Evolutionary conservation across 2,888 invertebrate species (phyloP).

Genomic region (Yponomeuta malinellus): DNA sequence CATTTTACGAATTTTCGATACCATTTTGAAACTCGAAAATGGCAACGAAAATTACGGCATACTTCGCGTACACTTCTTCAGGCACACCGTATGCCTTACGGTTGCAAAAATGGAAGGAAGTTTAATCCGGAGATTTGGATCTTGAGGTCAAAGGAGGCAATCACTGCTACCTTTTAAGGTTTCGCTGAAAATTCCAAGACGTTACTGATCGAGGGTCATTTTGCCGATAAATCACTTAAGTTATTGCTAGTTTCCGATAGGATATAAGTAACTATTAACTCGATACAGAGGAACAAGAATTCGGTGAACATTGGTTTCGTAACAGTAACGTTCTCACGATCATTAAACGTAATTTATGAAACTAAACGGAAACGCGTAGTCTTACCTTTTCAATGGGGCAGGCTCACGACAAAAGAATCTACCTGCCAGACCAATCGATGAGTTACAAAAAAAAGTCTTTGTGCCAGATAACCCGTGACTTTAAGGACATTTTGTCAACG

Average conservation of each 20-base stretch:
- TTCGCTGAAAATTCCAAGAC: background rate
- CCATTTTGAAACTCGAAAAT: background rate
- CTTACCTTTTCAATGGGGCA: background rate
- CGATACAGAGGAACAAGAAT: background rate
- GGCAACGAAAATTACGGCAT: no score
- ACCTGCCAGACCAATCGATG: constrained; percentile 42
- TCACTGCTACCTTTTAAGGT: background rate
- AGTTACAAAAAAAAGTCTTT: constrained; percentile 41
- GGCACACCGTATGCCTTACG: background rate
- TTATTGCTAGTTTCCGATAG: background rate
- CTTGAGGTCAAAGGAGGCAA: background rate
- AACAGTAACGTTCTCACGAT: constrained; percentile 1
- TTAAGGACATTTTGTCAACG: background rate
- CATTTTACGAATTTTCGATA: background rate
- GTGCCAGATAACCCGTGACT: constrained; percentile 39
- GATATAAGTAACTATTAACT: background rate
- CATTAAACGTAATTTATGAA: constrained; percentile 6
- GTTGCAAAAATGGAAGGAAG: background rate
- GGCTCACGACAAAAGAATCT: constrained; percentile 24
- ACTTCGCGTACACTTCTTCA: no score
- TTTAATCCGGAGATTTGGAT: background rate
- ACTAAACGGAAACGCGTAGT: background rate
- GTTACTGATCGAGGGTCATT: background rate
- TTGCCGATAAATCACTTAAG: background rate
- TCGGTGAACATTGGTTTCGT: background rate